These are phyloP conservation scores for Saxicola maurus DNA, from an alignment of 2,797 vertebrate species.

Conservation along the genomic window DNA sequence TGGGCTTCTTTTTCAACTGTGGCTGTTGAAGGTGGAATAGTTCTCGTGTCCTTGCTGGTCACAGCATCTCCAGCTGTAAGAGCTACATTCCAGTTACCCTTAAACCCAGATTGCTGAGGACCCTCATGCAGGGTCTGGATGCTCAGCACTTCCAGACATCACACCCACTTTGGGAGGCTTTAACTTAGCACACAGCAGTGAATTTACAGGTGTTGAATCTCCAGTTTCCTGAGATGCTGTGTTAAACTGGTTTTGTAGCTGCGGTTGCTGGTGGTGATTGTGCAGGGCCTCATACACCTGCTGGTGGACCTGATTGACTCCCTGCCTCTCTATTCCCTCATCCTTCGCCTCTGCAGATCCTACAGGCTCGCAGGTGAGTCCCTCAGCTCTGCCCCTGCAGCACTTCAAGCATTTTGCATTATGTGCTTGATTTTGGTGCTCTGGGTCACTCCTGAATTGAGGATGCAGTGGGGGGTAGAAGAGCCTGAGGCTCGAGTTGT, in stretches of 20 bases:
- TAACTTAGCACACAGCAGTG: background rate
- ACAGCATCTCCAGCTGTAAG: background rate
- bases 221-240: background rate
- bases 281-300: conserved; percentile 90
- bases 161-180: background rate
- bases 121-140: rapidly evolving
- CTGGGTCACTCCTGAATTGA: background rate
- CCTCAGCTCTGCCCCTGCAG: background rate
- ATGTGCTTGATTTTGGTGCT: background rate
- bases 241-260: conserved; percentile 69
- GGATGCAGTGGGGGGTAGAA: background rate
- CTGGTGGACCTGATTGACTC: conserved; percentile 89
- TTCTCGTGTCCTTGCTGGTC: background rate
- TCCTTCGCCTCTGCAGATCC: conserved; percentile 82
- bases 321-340: conserved; percentile 85
- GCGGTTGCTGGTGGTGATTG: conserved; percentile 87
- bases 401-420: background rate
- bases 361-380: conserved; percentile 86
- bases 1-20: background rate
- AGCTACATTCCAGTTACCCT: background rate
- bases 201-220: background rate
- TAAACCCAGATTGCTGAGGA: background rate
- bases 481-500: rapidly evolving
- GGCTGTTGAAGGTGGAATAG: background rate
- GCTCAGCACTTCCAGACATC: background rate